Percentiles rank a stretch among this genome's conserved stretches.
These are phyloP conservation scores for Avahi laniger DNA, from an alignment of 2,797 vertebrate genomes.

Conservation along the genomic window DNA sequence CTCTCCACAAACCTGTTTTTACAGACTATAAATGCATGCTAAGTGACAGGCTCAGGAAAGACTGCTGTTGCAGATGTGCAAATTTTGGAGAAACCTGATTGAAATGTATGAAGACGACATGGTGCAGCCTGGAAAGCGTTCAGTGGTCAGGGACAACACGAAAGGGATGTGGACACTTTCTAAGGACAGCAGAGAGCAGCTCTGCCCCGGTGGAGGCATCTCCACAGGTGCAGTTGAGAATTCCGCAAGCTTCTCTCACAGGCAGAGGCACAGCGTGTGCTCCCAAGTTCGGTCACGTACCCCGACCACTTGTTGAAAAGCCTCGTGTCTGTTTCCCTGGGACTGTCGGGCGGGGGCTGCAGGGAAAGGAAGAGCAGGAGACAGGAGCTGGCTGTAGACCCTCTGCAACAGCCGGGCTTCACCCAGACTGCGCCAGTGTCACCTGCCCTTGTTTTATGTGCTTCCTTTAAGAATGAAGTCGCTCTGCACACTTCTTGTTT, in stretches of 20 bases:
- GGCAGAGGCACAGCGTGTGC: constrained; percentile 20
- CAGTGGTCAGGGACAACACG: constrained; percentile 9
- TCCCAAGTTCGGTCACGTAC: constrained; percentile 48
- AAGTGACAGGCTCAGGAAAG: constrained; percentile 22
- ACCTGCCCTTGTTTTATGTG: neutral
- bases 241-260: constrained; percentile 40
- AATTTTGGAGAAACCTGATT: constrained; percentile 32
- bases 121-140: neutral
- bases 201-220: neutral
- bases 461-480: neutral
- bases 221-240: constrained; percentile 36
- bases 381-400: neutral
- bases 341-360: neutral
- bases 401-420: neutral
- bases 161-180: neutral
- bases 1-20: neutral
- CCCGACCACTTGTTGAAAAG: constrained; percentile 6
- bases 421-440: neutral
- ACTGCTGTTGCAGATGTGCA: constrained; percentile 41
- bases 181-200: neutral
- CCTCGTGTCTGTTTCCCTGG: constrained; percentile 32
- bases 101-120: constrained; percentile 39
- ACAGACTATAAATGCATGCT: neutral
- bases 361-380: neutral
- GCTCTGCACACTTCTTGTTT: neutral